phyloP scores from a whole-genome alignment of 2,797 vertebrate genomes.

The Lateolabrax maculatus region DNA sequence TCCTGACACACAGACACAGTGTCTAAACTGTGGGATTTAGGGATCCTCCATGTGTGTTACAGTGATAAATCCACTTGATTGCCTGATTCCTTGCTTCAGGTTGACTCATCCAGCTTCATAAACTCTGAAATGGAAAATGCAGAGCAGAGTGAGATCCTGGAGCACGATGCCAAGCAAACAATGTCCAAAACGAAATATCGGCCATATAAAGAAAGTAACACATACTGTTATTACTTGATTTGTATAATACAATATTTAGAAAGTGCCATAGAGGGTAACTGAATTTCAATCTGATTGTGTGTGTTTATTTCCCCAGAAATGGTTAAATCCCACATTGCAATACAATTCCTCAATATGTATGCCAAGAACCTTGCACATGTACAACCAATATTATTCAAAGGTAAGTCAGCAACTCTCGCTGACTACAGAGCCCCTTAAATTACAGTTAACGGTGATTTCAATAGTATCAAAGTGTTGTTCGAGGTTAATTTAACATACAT shows the following conservation, averaged over 20 bases:
- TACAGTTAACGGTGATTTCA: constrained; percentile 7
- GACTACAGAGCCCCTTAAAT: constrained; percentile 8
- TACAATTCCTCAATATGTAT: not conserved
- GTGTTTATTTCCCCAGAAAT: not conserved
- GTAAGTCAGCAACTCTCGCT: not conserved
- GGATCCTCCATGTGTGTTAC: constrained; percentile 43
- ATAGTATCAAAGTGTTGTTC: not conserved
- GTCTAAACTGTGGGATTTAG: constrained; percentile 39
- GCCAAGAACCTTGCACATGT: not conserved
- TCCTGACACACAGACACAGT: constrained; percentile 23
- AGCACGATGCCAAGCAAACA: not conserved
- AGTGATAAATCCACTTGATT: constrained; percentile 40
- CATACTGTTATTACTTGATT: not conserved
- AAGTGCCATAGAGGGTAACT: not conserved
- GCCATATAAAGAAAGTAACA: not conserved
- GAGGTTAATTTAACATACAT: not conserved
- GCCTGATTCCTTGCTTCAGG: constrained; percentile 37
- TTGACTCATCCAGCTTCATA: constrained; percentile 41
- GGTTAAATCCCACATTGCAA: not conserved
- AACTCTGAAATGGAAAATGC: constrained; percentile 67
- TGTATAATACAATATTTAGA: not conserved
- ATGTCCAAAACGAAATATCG: not conserved
- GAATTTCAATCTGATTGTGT: not conserved
- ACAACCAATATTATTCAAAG: not conserved
- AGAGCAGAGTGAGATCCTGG: constrained; percentile 36